Conservation (phyloP, 2,113 vertebrate genomes). For the Calidris pugnax region DNA sequence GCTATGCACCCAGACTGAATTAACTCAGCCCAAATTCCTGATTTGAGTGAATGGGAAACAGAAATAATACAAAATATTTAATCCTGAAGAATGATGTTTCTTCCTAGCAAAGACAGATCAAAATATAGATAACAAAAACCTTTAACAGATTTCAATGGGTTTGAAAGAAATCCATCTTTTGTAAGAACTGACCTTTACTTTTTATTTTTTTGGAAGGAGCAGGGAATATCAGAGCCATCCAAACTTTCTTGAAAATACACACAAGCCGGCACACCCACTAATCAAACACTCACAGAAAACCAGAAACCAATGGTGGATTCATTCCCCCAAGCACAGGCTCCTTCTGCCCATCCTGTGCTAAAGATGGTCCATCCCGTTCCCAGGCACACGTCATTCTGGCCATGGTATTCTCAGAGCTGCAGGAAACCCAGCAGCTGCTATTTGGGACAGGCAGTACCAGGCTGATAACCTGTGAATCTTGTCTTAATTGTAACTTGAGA, state of each 20-base stretch:
- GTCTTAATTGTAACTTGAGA: background rate
- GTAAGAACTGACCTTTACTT: background rate
- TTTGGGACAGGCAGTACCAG: background rate
- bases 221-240: background rate
- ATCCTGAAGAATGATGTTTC: background rate
- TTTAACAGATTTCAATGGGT: background rate
- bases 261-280: background rate
- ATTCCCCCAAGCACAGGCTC: background rate
- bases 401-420: background rate
- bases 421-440: background rate
- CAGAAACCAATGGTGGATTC: background rate
- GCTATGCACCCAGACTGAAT: background rate
- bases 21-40: background rate
- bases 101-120: background rate
- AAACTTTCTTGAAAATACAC: background rate
- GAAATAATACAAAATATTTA: background rate
- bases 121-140: background rate
- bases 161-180: background rate
- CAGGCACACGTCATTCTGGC: background rate
- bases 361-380: background rate
- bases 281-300: background rate
- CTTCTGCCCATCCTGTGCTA: background rate
- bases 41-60: background rate
- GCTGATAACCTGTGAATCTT: accelerated
- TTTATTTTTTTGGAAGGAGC: background rate